Evolutionary conservation across 2,888 invertebrate species (phyloP), one percentile per base, ranked within the genome.

Genomic region (Tillus elongatus): DNA sequence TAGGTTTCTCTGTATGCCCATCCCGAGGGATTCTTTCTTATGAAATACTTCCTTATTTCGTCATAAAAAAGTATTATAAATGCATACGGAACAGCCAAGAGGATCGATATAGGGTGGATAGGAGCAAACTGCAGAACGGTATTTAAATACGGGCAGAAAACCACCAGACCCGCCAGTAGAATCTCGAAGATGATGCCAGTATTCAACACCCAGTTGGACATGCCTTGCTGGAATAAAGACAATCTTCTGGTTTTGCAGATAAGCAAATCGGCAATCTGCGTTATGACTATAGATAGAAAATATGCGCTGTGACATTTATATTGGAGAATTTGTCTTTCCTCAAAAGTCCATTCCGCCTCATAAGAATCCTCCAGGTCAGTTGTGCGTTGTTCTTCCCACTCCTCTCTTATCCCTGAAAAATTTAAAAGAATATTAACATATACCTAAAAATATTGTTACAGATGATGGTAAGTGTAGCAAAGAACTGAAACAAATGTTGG

Each of bases 1-100:
- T 84, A 85, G 30, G 82, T 84, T 63, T 87, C 84, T 42, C 68
- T 58, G 56, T 83, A 82, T 14, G 84, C 67, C 79, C 80, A 85
- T 43, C 78, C 73, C 1, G 77, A 77, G 1, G 78, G 72, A 53
- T 74, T 71, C 43, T 71, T 72, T 43, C 87, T 71, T 24, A 88
- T 73, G 45, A 83, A 64, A 49, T 70, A 78, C 48, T 82, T 77
- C 43, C 88, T 71, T 4, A 74, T 40, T 63, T 89, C 88, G 54
- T 89, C 88, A 43, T 75, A 79, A 8, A 77, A 49, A 46, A 88
- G 74, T 65, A 89, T 87, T 6, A 82, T 63, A 15, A 83, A 36
- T 46, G 79, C 77, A 61, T 82, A 89, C 3, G 88, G 87, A 9
- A 79, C 36, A 1, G 82, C 76, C 3, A 81, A 74, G 46, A 84